These are phyloP conservation scores for Ailuropoda melanoleuca DNA, from an alignment of 2,113 vertebrate species.

Conservation along the genomic window DNA sequence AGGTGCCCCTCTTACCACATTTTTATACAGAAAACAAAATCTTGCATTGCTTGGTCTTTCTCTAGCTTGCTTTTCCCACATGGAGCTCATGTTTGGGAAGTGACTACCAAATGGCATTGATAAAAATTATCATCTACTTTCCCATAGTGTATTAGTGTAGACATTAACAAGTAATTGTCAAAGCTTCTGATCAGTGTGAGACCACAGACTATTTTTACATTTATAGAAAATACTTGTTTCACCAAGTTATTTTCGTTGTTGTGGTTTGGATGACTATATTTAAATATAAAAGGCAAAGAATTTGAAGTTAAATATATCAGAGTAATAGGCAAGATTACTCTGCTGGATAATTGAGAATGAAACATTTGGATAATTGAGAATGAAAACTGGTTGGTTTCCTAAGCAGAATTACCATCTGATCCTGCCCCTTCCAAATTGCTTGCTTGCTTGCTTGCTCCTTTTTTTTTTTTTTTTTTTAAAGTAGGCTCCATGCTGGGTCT, in stretches of 20 bases:
- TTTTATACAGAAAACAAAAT: not conserved
- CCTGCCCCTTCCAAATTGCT: not conserved
- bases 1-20: not conserved
- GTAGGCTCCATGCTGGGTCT: not conserved
- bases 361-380: not conserved
- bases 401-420: not conserved
- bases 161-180: not conserved
- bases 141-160: not conserved
- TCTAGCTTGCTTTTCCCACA: not conserved
- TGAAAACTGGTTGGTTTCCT: not conserved
- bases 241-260: not conserved
- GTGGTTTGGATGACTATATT: not conserved
- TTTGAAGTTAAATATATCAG: not conserved
- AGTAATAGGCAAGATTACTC: not conserved
- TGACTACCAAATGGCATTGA: not conserved
- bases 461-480: not conserved
- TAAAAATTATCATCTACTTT: not conserved
- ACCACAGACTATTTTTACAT: not conserved
- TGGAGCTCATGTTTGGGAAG: not conserved
- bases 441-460: not conserved
- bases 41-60: not conserved
- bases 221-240: not conserved
- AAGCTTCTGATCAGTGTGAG: not conserved
- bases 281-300: not conserved
- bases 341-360: not conserved